A percentile compares a stretch with the other conserved stretches of the same genome.
Conservation (phyloP, 2,113 vertebrate species). For the Ictalurus punctatus region DNA sequence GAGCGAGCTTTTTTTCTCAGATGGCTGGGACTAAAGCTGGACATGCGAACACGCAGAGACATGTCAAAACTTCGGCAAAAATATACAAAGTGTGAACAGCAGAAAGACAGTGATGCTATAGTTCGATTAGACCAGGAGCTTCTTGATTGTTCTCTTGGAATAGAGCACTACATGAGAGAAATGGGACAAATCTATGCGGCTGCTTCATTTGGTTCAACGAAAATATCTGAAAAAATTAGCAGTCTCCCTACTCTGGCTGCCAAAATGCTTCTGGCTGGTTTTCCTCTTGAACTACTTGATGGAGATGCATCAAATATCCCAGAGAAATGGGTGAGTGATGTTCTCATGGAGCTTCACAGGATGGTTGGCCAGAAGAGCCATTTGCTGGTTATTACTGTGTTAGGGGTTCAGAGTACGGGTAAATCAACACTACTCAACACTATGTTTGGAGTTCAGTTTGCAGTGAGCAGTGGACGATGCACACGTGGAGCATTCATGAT, state of each 20-base stretch:
- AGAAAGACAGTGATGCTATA: not conserved
- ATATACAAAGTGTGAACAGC: conserved; percentile 27
- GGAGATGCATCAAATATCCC: conserved; percentile 67
- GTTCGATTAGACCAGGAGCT: conserved; percentile 56
- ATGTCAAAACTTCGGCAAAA: conserved; percentile 16
- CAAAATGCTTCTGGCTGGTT: conserved; percentile 63
- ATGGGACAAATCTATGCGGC: conserved; percentile 66
- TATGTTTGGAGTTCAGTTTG: conserved; percentile 82
- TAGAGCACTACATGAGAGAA: conserved; percentile 70
- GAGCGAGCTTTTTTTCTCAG: conserved; percentile 56
- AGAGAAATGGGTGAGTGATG: conserved; percentile 58
- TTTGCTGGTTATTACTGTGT: conserved; percentile 62
- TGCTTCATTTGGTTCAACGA: not conserved
- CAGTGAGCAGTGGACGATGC: conserved; percentile 71
- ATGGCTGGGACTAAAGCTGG: conserved; percentile 57
- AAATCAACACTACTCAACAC: conserved; percentile 82
- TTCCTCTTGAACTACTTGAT: conserved; percentile 66
- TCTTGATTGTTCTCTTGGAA: conserved; percentile 63
- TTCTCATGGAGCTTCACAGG: conserved; percentile 59
- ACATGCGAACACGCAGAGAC: conserved; percentile 23
- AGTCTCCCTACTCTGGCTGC: conserved; percentile 59
- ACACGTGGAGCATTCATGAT: conserved; percentile 73
- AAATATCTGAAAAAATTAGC: not conserved
- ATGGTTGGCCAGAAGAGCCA: conserved; percentile 54
- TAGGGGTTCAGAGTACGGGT: conserved; percentile 68